These are phyloP conservation scores for Rhea pennata DNA, from an alignment of 2,113 vertebrate species.

Conservation along the genomic window DNA sequence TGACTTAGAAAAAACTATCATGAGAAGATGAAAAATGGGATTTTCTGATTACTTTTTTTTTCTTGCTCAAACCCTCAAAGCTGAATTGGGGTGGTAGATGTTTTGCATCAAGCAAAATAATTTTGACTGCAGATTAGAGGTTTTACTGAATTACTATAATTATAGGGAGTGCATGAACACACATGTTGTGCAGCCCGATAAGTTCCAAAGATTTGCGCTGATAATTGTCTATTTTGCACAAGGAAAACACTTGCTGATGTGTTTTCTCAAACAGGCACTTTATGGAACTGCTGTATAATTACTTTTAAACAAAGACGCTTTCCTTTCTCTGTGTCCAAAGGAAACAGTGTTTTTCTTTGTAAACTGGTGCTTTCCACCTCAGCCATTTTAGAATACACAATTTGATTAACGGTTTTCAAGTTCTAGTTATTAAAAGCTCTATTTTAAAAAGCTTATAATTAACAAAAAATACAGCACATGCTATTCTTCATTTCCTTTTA, in stretches of 20 bases:
- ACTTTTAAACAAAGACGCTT: slow-evolving; percentile 24
- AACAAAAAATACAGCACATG: not conserved
- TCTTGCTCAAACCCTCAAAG: not conserved
- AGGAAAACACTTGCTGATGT: slow-evolving; percentile 50
- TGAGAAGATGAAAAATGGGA: not conserved
- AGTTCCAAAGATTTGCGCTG: slow-evolving; percentile 32
- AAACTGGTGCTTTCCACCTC: slow-evolving; percentile 29
- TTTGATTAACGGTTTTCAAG: not conserved
- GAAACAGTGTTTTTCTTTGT: not conserved
- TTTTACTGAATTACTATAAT: not conserved
- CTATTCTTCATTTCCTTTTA: slow-evolving; percentile 23
- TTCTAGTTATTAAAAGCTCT: slow-evolving; percentile 9
- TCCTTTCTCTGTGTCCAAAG: slow-evolving; percentile 18
- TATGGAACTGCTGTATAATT: slow-evolving; percentile 18
- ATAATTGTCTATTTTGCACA: slow-evolving; percentile 54
- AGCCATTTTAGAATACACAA: slow-evolving; percentile 3
- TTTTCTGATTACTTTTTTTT: not conserved
- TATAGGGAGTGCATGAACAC: not conserved
- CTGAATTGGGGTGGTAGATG: not conserved
- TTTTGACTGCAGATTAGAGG: not conserved
- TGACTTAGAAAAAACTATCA: not conserved
- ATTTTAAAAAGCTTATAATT: not conserved
- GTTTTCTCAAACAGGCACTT: slow-evolving; percentile 65
- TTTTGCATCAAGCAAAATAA: not conserved
- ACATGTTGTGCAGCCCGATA: not conserved